Evolutionary conservation across 2,797 vertebrate species (phyloP).

Genomic region (Trichosurus vulpecula): DNA sequence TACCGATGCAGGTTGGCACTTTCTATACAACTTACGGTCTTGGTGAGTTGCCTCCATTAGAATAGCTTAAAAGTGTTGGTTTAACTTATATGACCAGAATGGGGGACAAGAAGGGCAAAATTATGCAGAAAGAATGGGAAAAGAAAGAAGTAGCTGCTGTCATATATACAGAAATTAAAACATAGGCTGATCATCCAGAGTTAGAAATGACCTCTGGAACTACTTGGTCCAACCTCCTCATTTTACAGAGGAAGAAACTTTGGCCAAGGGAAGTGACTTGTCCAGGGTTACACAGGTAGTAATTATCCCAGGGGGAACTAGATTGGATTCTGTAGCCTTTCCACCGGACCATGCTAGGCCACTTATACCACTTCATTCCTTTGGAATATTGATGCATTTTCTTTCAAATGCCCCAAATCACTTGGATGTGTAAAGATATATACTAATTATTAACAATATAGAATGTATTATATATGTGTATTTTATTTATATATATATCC

Average conservation of each 20-base stretch:
- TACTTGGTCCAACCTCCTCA: too few relatives aligned
- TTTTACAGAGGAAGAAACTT: not conserved
- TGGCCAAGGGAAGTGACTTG: not conserved
- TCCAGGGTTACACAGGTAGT: not conserved
- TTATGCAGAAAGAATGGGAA: not conserved
- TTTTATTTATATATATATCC: not conserved
- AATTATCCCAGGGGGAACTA: not conserved
- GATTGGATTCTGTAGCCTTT: not conserved
- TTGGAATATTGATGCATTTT: too few relatives aligned
- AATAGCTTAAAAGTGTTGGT: not conserved
- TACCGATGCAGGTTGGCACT: not conserved
- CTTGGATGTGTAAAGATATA: not conserved
- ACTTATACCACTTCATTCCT: too few relatives aligned
- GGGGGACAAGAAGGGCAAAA: not conserved
- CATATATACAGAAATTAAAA: not conserved
- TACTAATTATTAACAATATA: not conserved
- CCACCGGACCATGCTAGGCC: too few relatives aligned
- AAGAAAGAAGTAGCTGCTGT: not conserved
- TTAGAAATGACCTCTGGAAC: not conserved
- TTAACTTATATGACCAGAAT: not conserved
- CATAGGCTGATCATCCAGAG: not conserved
- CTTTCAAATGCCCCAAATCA: too few relatives aligned
- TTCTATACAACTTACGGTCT: not conserved
- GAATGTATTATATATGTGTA: not conserved
- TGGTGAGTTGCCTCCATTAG: not conserved